Percentiles rank a stretch among this genome's conserved stretches.
These are phyloP conservation scores for Echiichthys vipera DNA, from an alignment of 2,797 vertebrate species.

Conservation along the genomic window DNA sequence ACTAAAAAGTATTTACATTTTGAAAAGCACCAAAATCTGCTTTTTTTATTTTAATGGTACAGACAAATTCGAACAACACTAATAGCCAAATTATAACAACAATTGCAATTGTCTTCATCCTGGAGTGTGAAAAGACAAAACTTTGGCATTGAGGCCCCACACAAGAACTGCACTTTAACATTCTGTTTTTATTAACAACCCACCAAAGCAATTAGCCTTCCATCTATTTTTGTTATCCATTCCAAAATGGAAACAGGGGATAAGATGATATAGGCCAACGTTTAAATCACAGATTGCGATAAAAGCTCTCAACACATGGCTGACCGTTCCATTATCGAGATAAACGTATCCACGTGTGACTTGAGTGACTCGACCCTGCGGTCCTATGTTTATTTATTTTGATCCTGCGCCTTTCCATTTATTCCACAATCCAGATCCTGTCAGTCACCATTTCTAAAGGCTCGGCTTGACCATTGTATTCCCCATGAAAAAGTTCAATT, in stretches of 20 bases:
- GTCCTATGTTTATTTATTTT: no score
- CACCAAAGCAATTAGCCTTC: neutral
- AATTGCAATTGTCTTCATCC: neutral
- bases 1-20: neutral
- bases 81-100: neutral
- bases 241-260: neutral
- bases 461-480: no score
- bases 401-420: no score
- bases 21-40: neutral
- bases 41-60: neutral
- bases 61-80: neutral
- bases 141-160: neutral
- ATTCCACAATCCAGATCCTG: no score
- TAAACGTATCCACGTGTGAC: no score
- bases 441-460: no score
- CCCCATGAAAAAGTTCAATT: no score
- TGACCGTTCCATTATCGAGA: no score
- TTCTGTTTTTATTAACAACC: constrained; percentile 2
- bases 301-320: no score
- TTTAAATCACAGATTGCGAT: no score
- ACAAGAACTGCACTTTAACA: neutral
- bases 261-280: no score
- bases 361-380: no score
- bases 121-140: neutral
- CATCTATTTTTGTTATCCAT: neutral